A percentile compares a stretch with the other conserved stretches of the same genome.
Evolutionary conservation across 1,140 invertebrate species (phyloP).

Genomic region (Carposina sasakii): DNA sequence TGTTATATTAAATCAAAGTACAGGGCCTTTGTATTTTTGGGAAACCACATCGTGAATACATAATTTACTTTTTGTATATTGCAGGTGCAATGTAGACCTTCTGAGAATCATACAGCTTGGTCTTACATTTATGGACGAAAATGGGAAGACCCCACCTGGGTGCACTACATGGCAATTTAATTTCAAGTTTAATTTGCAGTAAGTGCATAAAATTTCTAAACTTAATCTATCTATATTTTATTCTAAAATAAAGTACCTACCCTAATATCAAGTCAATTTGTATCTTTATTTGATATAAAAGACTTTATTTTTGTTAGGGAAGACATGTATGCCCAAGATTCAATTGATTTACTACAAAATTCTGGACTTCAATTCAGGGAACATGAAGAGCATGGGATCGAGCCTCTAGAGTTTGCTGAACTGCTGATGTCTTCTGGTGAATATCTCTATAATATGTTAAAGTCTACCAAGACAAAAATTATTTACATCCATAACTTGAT

Average conservation of each 20-base stretch:
- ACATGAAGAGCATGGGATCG: constrained; percentile 98
- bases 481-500: too few relatives aligned
- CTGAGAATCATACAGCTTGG: constrained; percentile 96
- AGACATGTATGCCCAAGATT: constrained; percentile 99
- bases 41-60: too few relatives aligned
- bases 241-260: constrained; percentile 14
- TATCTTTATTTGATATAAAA: too few relatives aligned
- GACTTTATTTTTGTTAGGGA: constrained; percentile 82
- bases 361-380: constrained; percentile 98
- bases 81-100: constrained; percentile 94
- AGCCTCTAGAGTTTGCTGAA: constrained; percentile 96
- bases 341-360: constrained; percentile 96
- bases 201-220: constrained; percentile 62
- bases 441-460: too few relatives aligned
- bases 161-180: constrained; percentile 99
- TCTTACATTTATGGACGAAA: constrained; percentile 95
- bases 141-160: constrained; percentile 91
- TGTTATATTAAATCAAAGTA: neutral
- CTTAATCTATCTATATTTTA: too few relatives aligned
- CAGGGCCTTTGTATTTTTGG: too few relatives aligned
- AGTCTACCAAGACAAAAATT: too few relatives aligned
- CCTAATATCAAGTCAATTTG: constrained; percentile 10
- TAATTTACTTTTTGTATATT: constrained; percentile 24
- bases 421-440: constrained; percentile 93
- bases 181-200: constrained; percentile 96